Evolutionary conservation across 2,797 vertebrate genomes (phyloP).

Genomic region (Neomorphus geoffroyi): DNA sequence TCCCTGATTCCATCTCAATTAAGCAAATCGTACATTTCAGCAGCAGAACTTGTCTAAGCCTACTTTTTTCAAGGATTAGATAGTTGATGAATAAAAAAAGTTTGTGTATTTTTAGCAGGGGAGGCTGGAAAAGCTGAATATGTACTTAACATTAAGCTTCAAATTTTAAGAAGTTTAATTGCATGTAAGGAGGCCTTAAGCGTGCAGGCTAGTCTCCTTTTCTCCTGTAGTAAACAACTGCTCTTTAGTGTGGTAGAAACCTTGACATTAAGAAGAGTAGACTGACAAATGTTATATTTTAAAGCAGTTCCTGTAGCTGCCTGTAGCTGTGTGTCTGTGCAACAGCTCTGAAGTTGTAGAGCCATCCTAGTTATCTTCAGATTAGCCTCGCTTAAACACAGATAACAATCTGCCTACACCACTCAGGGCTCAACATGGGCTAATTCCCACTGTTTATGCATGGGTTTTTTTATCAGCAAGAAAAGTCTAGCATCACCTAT

Average conservation of each 20-base stretch:
- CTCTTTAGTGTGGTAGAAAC: neutral
- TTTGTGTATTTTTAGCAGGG: neutral
- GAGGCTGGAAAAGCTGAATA: neutral
- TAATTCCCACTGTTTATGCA: neutral
- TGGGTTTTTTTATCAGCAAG: neutral
- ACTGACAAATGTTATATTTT: neutral
- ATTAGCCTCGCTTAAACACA: neutral
- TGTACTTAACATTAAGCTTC: neutral
- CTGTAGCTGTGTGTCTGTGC: neutral
- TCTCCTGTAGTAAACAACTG: neutral
- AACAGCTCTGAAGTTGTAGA: neutral
- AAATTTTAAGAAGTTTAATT: neutral
- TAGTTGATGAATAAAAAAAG: neutral
- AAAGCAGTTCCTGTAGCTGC: neutral
- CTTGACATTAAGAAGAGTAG: neutral
- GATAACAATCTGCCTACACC: constrained; percentile 5
- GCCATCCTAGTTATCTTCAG: neutral
- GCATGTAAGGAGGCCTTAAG: neutral
- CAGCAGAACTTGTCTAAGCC: neutral
- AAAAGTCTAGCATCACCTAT: neutral
- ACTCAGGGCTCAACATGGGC: neutral
- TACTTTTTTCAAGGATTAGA: neutral
- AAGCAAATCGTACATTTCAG: neutral
- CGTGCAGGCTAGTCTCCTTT: neutral
- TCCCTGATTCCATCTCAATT: neutral